Conservation (phyloP, 2,888 invertebrate genomes). For the Dynastes grantii region DNA sequence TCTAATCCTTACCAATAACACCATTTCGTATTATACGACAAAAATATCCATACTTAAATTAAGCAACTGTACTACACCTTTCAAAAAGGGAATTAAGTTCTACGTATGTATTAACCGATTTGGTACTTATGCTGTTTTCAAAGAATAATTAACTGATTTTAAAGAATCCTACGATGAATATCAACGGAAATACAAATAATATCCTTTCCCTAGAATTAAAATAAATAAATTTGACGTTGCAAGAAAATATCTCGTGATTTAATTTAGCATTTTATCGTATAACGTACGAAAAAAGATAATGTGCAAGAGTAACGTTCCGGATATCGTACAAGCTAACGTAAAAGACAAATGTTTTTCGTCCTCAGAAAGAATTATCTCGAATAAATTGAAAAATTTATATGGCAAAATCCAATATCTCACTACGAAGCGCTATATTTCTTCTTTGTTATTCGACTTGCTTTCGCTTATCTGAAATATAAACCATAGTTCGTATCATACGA, state of each 20-base stretch:
- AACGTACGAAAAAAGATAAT: too few relatives aligned
- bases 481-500: background rate
- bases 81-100: background rate
- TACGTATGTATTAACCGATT: slow-evolving; percentile 6
- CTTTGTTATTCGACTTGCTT: slow-evolving; percentile 23
- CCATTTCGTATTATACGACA: slow-evolving; percentile 33
- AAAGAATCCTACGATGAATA: background rate
- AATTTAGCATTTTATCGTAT: too few relatives aligned
- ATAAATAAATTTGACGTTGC: too few relatives aligned
- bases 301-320: too few relatives aligned
- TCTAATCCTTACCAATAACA: slow-evolving; percentile 37
- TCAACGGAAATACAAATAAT: too few relatives aligned
- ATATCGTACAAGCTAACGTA: background rate
- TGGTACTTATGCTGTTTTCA: slow-evolving; percentile 22
- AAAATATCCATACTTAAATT: slow-evolving; percentile 8
- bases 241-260: too few relatives aligned
- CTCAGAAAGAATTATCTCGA: slow-evolving; percentile 18
- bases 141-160: slow-evolving; percentile 4
- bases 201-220: background rate
- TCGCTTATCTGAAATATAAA: slow-evolving; percentile 29
- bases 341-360: slow-evolving; percentile 16
- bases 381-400: slow-evolving; percentile 11
- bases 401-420: slow-evolving; percentile 35
- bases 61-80: slow-evolving; percentile 10
- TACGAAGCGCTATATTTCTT: slow-evolving; percentile 18